These are phyloP conservation scores for Acipenser oxyrinchus DNA, from an alignment of 2,797 vertebrate genomes.

Conservation along the genomic window DNA sequence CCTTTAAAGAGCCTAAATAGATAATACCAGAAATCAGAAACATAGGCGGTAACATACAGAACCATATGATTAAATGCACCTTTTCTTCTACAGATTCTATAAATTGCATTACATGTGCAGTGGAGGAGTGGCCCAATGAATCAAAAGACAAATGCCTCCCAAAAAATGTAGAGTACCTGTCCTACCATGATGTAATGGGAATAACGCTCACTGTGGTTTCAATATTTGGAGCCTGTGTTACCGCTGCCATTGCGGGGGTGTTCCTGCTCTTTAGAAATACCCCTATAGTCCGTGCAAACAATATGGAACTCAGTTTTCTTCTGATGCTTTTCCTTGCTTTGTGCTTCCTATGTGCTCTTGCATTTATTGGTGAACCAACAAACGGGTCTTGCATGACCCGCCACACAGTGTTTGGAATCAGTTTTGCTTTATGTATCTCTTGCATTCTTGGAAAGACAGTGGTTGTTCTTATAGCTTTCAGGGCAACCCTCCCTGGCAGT, in stretches of 20 bases:
- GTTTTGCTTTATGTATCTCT: constrained; percentile 59
- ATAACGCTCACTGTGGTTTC: constrained; percentile 41
- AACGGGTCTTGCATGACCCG: constrained; percentile 50
- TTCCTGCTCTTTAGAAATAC: constrained; percentile 44
- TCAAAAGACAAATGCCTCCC: constrained; percentile 41
- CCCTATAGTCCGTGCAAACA: constrained; percentile 56
- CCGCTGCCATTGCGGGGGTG: constrained; percentile 36
- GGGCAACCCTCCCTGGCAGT: constrained; percentile 47
- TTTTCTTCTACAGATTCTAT: constrained; percentile 42
- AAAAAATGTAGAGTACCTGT: constrained; percentile 47
- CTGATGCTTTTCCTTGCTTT: constrained; percentile 48
- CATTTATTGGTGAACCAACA: constrained; percentile 57
- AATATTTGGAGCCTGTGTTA: constrained; percentile 39
- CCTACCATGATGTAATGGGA: constrained; percentile 49
- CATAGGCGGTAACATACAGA: too few species aligned
- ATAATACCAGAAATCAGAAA: too few species aligned
- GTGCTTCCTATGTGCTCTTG: constrained; percentile 51
- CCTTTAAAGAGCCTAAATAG: too few species aligned
- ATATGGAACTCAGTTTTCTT: constrained; percentile 57
- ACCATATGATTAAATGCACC: too few species aligned
- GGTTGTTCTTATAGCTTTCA: constrained; percentile 56
- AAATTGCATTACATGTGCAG: constrained; percentile 46
- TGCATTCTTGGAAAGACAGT: constrained; percentile 59
- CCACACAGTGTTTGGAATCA: constrained; percentile 55
- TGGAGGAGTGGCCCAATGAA: constrained; percentile 46